Percentiles rank a stretch among this genome's conserved stretches.
phyloP scores from a whole-genome alignment of 2,797 vertebrate genomes.

The Chloroceryle amazona region DNA sequence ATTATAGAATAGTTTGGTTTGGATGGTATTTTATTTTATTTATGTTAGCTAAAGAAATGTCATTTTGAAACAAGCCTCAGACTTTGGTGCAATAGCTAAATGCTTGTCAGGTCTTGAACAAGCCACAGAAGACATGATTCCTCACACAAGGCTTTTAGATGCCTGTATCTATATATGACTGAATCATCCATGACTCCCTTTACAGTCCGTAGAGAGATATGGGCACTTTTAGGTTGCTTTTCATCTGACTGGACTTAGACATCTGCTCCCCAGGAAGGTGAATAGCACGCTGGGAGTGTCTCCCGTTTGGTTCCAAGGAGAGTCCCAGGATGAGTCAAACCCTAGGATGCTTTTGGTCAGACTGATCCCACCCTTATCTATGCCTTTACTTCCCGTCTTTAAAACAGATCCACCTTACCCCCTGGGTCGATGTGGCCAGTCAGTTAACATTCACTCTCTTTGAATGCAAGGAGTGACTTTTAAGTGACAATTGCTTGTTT shows the following conservation, averaged over 20 bases:
- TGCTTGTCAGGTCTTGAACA: not conserved
- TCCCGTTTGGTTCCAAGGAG: not conserved
- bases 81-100: not conserved
- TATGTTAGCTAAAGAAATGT: not conserved
- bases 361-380: not conserved
- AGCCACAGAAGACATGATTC: not conserved
- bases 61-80: not conserved
- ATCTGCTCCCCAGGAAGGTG: not conserved
- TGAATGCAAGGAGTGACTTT: not conserved
- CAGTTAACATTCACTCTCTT: not conserved
- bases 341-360: not conserved
- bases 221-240: not conserved
- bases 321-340: not conserved
- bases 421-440: rapidly evolving
- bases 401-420: not conserved
- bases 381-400: not conserved
- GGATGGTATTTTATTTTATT: not conserved
- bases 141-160: not conserved
- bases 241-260: not conserved
- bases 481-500: not conserved
- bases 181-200: not conserved
- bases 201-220: not conserved
- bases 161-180: rapidly evolving
- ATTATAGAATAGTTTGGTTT: too few species aligned
- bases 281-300: rapidly evolving